Evolutionary conservation across 2,113 vertebrate genomes (phyloP), one percentile per base, ranked within the genome.

Genomic region (Nicator chloris): DNA sequence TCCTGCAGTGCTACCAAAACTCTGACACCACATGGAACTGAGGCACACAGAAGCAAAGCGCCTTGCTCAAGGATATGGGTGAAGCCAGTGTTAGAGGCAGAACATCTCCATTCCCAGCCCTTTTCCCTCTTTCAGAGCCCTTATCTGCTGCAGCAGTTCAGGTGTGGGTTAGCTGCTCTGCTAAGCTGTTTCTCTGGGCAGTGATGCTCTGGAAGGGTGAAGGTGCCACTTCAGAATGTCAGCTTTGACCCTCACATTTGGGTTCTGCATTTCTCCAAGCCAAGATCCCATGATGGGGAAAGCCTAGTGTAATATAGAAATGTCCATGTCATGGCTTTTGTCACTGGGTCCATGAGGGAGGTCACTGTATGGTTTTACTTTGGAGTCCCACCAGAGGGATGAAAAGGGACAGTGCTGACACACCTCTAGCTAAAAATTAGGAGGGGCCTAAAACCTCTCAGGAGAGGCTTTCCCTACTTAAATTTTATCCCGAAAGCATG

Each of bases 11-110:
- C 65, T 51, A 3, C 56, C 0, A 2, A 31, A 75, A 42, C 33
- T 54, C n/a, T 70, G 13, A 50, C 7, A 21, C 31, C 0, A 2
- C 0, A 0, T 19, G 45, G 37, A 64, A 17, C n/a, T 9, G 54
- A 15, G 39, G 39, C 42, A 30, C 1, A 1, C 4, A 33, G 45
- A 35, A 44, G 39, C 31, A 47, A 80, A 47, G 17, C 7, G 65
- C 21, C 45, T 51, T 51, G 23, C 33, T 83, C 47, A 21, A 35
- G 26, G 28, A 40, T 49, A 17, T 5, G 20, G 20, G 13, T 47
- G 28, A 93, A 88, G 59, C 5, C 49, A 40, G 9, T 11, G 19
- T 19, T 16, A 59, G 27, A 76, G 44, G 7, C 24, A 42, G 63
- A 81, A 24, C 22, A 35, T 6, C 54, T 50, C 35, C 2, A 1